Percentiles rank a stretch among this genome's conserved stretches.
Evolutionary conservation across 2,888 invertebrate genomes (phyloP).

Genomic region (Lepeophtheirus nordmannii): DNA sequence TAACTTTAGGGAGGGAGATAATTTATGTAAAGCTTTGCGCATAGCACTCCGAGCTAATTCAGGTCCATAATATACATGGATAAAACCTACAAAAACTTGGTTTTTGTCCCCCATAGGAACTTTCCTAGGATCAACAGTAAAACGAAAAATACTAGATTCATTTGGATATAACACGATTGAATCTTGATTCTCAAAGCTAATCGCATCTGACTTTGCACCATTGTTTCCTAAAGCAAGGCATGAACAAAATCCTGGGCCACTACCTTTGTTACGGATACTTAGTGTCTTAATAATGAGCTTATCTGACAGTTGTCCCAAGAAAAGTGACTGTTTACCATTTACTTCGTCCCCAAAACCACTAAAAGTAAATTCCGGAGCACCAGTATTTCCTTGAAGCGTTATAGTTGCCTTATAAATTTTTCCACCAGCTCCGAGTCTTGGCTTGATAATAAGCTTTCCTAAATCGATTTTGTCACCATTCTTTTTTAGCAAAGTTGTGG

Average conservation of each 20-base stretch:
- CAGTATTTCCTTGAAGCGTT: conserved; percentile 2
- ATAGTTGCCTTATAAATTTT: conserved; percentile 20
- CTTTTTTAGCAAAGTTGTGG: neutral
- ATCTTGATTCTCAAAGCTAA: neutral
- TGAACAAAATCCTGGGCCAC: conserved; percentile 5
- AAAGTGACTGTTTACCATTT: neutral
- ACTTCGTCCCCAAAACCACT: neutral
- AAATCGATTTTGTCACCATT: neutral
- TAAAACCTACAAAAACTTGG: conserved; percentile 1
- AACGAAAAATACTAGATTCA: neutral
- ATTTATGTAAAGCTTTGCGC: neutral
- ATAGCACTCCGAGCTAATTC: conserved; percentile 9
- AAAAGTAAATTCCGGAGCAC: neutral
- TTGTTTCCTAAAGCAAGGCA: neutral
- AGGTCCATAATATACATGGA: conserved; percentile 2
- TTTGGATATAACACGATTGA: neutral
- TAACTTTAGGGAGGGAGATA: neutral
- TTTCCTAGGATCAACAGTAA: neutral
- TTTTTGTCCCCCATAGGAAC: conserved; percentile 1
- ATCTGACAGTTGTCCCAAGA: conserved; percentile 7
- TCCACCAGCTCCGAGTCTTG: neutral
- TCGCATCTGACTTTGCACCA: neutral
- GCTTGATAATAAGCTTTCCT: conserved; percentile 21
- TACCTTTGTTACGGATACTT: conserved; percentile 9
- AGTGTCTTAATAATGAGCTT: neutral